Evolutionary conservation across 2,888 invertebrate genomes (phyloP), one percentile per base, ranked within the genome.

Genomic region (Choreutis nemorana): DNA sequence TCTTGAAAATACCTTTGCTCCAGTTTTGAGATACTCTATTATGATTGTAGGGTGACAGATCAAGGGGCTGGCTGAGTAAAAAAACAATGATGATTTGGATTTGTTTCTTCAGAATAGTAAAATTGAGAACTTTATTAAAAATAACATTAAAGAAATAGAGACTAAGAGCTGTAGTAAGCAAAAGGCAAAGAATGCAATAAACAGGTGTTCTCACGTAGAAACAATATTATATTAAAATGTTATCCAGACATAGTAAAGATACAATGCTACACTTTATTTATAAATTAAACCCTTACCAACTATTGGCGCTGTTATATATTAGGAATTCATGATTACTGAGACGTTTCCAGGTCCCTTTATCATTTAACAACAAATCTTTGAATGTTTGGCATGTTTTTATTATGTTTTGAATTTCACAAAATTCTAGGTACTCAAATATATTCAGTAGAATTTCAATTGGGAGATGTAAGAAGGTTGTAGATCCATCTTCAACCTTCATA

Each of bases 11-110:
- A 26, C 71, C 77, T 37, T 53, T 54, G 36, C 57, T 47, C 77
- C 78, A 78, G 37, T 75, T 75, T 32, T 53, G 39, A 30, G 73
- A 70, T 34, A 68, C 51, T 40, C 66, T 55, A 39, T 57, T 64
- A 34, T 45, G 55, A 29, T 64, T 44, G 34, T 67, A 71, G 45
- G 54, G 56, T 10, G 52, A 53, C 11, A 40, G 30, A 23, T 29
- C 10, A 7, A 31, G 31, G 4, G 27, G 18, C 26, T 45, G 41
- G n/a, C 51, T 55, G 38, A 28, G 50, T n/a, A n/a, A n/a, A n/a
- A n/a, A n/a, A n/a, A n/a, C n/a, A n/a, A n/a, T n/a, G n/a, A n/a
- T n/a, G n/a, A n/a, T n/a, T n/a, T n/a, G n/a, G n/a, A n/a, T n/a
- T n/a, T n/a, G n/a, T n/a, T n/a, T n/a, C n/a, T n/a, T n/a, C n/a